Conservation (phyloP, 1,140 invertebrate genomes). For the Spodoptera litura region DNA sequence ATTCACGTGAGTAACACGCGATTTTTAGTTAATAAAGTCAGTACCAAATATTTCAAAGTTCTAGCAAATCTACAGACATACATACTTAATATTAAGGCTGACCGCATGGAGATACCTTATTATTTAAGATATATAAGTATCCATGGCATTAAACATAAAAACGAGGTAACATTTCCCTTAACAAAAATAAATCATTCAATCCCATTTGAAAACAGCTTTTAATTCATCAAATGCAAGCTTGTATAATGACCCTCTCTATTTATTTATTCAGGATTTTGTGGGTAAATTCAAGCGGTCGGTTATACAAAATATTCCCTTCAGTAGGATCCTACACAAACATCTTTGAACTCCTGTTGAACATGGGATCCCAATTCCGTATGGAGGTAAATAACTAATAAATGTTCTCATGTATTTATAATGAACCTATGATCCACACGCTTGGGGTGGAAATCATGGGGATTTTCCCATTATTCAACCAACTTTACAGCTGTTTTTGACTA, state of each 20-base stretch:
- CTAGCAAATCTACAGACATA: no score
- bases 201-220: no score
- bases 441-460: background rate
- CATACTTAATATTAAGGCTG: no score
- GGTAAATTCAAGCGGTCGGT: background rate
- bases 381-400: constrained; percentile 11
- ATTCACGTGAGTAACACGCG: no score
- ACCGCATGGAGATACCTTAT: no score
- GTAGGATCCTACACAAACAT: background rate
- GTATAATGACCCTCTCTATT: background rate
- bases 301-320: background rate
- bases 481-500: background rate
- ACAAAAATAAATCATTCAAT: no score
- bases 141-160: no score
- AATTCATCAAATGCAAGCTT: background rate
- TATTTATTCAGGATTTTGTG: background rate
- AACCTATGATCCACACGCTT: background rate
- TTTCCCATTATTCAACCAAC: background rate
- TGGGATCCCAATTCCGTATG: background rate
- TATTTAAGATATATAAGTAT: no score
- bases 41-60: no score
- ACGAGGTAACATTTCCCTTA: no score
- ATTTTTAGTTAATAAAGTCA: no score
- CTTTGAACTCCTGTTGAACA: constrained; percentile 1
- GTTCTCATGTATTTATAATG: background rate